Percentiles rank a stretch among this genome's conserved stretches.
Evolutionary conservation across 2,113 vertebrate species (phyloP).

Genomic region (Podiceps cristatus): DNA sequence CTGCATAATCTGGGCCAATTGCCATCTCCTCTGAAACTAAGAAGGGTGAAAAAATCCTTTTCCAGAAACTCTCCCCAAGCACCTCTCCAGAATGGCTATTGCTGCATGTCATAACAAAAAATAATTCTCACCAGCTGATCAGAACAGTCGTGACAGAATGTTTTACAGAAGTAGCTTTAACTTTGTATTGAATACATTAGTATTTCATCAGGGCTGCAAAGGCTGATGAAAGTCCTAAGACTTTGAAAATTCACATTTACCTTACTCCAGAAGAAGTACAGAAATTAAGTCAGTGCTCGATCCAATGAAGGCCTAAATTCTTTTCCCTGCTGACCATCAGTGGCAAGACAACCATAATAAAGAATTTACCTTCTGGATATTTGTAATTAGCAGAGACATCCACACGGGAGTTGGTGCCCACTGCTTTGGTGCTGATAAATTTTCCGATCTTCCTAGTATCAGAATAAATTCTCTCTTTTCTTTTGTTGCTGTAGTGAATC

Average conservation of each 20-base stretch:
- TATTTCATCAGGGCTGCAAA: not conserved
- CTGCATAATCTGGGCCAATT: not conserved
- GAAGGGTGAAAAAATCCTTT: not conserved
- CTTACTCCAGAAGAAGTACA: not conserved
- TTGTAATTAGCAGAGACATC: conserved; percentile 86
- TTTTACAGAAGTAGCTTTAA: not conserved
- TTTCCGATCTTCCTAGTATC: conserved; percentile 72
- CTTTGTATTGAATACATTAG: not conserved
- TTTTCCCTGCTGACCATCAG: not conserved
- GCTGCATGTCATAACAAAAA: not conserved
- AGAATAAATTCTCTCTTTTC: conserved; percentile 70
- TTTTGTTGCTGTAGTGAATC: conserved; percentile 72
- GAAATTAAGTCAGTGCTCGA: not conserved
- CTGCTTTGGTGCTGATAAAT: conserved; percentile 86
- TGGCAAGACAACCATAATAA: not conserved
- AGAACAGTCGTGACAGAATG: not conserved
- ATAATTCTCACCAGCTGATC: not conserved
- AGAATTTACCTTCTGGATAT: conserved; percentile 80
- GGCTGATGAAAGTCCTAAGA: not conserved
- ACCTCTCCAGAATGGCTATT: not conserved
- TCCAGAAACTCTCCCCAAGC: not conserved
- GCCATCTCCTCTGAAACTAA: not conserved
- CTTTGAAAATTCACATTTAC: not conserved
- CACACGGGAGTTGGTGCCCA: conserved; percentile 72
- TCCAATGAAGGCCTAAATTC: not conserved